Percentiles rank a stretch among this genome's conserved stretches.
These are phyloP conservation scores for Luperina testacea DNA, from an alignment of 2,888 invertebrate genomes.

Conservation along the genomic window DNA sequence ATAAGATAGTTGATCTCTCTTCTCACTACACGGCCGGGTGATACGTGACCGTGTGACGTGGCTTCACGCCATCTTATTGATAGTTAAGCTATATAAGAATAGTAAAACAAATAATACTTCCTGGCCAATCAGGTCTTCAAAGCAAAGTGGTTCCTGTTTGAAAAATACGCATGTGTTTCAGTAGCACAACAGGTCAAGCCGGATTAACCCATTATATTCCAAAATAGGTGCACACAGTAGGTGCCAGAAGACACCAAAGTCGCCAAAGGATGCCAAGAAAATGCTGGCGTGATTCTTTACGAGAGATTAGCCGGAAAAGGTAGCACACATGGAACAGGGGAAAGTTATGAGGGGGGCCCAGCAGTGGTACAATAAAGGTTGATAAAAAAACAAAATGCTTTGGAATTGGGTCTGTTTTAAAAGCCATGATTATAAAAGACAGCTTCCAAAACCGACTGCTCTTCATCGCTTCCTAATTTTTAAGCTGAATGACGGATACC, in stretches of 20 bases:
- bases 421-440: neutral
- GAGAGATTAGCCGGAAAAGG: neutral
- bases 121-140: neutral
- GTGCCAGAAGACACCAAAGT: neutral
- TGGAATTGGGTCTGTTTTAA: neutral
- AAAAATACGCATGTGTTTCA: neutral
- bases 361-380: too few relatives aligned
- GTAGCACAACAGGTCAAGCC: neutral
- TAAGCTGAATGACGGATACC: neutral
- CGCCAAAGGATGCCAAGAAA: too few relatives aligned
- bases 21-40: neutral
- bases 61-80: neutral
- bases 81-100: neutral
- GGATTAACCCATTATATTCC: neutral
- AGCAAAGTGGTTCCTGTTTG: neutral
- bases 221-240: neutral
- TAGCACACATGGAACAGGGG: neutral
- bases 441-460: neutral
- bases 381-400: neutral
- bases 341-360: neutral
- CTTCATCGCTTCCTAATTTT: neutral
- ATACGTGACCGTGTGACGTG: neutral
- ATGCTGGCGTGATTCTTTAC: neutral
- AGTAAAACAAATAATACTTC: neutral
- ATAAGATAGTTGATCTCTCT: neutral